Percentiles rank a stretch among this genome's conserved stretches.
These are phyloP conservation scores for Drosophila emarginata DNA, from an alignment of 2,888 invertebrate genomes.

Conservation along the genomic window DNA sequence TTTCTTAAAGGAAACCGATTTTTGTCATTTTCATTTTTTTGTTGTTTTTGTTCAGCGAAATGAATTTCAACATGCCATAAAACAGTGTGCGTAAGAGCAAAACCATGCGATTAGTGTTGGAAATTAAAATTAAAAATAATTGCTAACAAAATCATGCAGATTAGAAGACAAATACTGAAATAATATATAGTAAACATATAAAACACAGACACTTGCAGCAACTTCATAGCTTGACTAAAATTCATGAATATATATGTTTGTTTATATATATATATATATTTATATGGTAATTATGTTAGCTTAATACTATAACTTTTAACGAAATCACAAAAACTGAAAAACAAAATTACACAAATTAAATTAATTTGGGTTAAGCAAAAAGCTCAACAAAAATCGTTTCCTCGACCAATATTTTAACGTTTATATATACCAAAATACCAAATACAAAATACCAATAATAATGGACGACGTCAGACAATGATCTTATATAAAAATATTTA, in stretches of 20 bases:
- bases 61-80: constrained; percentile 12
- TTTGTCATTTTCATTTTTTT: constrained; percentile 67
- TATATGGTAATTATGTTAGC: constrained; percentile 53
- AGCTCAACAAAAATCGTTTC: constrained; percentile 79
- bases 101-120: constrained; percentile 58
- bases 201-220: constrained; percentile 80
- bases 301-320: constrained; percentile 59
- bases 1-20: constrained; percentile 74
- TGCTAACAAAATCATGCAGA: constrained; percentile 30
- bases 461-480: constrained; percentile 9
- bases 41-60: constrained; percentile 24
- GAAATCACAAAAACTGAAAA: constrained; percentile 31
- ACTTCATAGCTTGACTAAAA: constrained; percentile 82
- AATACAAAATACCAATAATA: constrained; percentile 25
- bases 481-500: background rate
- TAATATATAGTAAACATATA: constrained; percentile 23
- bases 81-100: constrained; percentile 6
- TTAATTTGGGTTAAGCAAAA: constrained; percentile 20
- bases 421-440: constrained; percentile 26
- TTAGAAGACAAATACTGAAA: constrained; percentile 39
- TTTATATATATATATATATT: background rate
- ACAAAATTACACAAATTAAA: constrained; percentile 43
- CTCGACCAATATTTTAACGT: constrained; percentile 55
- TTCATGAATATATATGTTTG: constrained; percentile 45
- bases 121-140: constrained; percentile 12